These are phyloP conservation scores for Pomatorhinus ruficollis DNA, from an alignment of 2,113 vertebrate species.

Conservation along the genomic window DNA sequence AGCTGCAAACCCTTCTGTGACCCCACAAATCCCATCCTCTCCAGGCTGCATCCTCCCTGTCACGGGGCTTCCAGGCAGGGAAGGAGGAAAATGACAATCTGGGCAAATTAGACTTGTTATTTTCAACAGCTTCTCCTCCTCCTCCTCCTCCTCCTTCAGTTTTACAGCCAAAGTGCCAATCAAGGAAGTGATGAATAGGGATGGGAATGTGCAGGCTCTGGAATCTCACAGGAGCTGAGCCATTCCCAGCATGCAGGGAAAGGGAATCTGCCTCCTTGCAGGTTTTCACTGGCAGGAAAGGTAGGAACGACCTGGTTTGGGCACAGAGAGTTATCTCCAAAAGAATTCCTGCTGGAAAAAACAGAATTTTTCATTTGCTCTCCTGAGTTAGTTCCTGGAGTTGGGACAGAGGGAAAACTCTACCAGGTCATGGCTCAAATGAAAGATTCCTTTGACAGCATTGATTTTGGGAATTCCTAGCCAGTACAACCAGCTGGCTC, in stretches of 20 bases:
- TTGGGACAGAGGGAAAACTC: neutral
- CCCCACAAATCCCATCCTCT: neutral
- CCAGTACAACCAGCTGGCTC: neutral
- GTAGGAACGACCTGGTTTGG: neutral
- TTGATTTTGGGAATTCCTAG: neutral
- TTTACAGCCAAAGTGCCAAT: conserved; percentile 37
- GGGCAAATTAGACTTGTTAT: conserved; percentile 32
- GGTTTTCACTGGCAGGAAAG: neutral
- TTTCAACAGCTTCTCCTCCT: conserved; percentile 30
- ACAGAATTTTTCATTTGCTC: neutral
- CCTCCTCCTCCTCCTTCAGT: neutral
- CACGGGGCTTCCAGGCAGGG: neutral
- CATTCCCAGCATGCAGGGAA: neutral
- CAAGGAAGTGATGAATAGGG: conserved; percentile 15
- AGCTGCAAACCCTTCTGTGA: neutral
- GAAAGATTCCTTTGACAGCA: neutral
- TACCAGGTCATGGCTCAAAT: neutral
- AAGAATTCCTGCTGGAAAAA: neutral
- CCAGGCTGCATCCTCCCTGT: neutral
- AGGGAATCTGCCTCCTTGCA: neutral
- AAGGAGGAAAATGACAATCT: conserved; percentile 21
- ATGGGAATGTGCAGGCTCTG: neutral
- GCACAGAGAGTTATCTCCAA: neutral
- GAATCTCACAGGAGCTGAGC: neutral
- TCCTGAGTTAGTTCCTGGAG: neutral